Base-by-base conservation (phyloP, 2,113 vertebrate species). In the Amphiprion percula region DNA sequence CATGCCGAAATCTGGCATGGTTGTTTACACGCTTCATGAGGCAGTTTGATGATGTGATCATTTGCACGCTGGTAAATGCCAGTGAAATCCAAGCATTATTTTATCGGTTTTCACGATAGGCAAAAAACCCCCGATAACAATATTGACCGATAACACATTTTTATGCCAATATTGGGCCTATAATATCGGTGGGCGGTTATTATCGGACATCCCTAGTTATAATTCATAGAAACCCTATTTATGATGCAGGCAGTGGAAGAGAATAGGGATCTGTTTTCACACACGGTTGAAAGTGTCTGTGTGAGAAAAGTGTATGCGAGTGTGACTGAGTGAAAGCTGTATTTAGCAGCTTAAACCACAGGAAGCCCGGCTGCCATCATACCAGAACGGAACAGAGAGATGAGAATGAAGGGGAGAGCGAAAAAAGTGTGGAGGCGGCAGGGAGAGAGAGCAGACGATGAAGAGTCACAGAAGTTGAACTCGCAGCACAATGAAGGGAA, bases 381-480 rank as follows among this genome's bases (percentile, higher is more conserved):
- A 72, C 4, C 59, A 62, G 66, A n/a, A 24, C 62, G 61, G 50
- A 84, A 70, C 58, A 52, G 24, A 64, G 58, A 50, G 62, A 55
- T n/a, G 21, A 33, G 21, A 56, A 63, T 24, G 41, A 71, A 66
- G 61, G 47, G 58, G 58, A 16, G 52, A 46, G 53, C 37, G 56
- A 61, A 61, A 12, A 68, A 60, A 71, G 60, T 33, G 58, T 14
- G 74, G 64, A 74, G 74, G 85, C 4, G 64, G 54, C 24, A 41
- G 54, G 52, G 46, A 67, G 46, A 62, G 50, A 66, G 50, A 30
- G 30, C 30, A 30, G 30, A 30, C 30, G 30, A 30, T 6, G 30
- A 30, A 6, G 56, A 82, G 63, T 67, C 60, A 83, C 59, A 77
- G 61, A 62, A 68, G 56, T 72, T 74, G 44, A 79, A 75, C 59